Percentiles rank a stretch among this genome's conserved stretches.
Conservation (phyloP, 2,797 vertebrate genomes). For the Champsocephalus esox region DNA sequence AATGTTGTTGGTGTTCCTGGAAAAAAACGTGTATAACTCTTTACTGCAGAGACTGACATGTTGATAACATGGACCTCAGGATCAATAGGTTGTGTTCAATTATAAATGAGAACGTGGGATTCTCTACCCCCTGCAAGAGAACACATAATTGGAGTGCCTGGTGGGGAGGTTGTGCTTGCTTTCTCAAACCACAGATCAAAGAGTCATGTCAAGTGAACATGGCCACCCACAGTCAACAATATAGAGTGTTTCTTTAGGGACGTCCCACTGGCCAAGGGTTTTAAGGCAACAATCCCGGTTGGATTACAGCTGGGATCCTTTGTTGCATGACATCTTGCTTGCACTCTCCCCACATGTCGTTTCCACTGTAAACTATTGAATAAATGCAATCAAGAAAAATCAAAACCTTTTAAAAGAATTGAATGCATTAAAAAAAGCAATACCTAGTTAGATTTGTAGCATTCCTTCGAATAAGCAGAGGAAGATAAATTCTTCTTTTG, state of each 20-base stretch:
- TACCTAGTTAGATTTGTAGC: neutral
- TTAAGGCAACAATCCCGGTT: neutral
- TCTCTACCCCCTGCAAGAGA: constrained; percentile 8
- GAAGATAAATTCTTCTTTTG: neutral
- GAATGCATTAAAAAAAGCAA: neutral
- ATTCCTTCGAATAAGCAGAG: neutral
- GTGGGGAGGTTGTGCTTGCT: neutral
- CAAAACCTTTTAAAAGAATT: neutral
- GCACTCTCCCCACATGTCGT: neutral
- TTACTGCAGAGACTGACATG: constrained; percentile 19
- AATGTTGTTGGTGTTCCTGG: neutral
- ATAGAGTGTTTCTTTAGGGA: neutral
- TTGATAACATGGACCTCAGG: constrained; percentile 26
- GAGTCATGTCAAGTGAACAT: constrained; percentile 11
- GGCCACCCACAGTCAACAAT: constrained; percentile 5
- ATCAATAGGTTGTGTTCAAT: constrained; percentile 46
- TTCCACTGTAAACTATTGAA: neutral
- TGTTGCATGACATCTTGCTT: neutral
- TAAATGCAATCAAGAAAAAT: neutral
- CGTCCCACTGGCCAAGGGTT: neutral
- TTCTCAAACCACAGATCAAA: constrained; percentile 10
- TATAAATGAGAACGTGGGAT: constrained; percentile 40
- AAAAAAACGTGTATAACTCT: constrained; percentile 18
- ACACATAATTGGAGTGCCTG: neutral
- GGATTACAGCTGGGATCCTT: neutral